Evolutionary conservation across 2,888 invertebrate genomes (phyloP).

Genomic region (Melanophora roralis): DNA sequence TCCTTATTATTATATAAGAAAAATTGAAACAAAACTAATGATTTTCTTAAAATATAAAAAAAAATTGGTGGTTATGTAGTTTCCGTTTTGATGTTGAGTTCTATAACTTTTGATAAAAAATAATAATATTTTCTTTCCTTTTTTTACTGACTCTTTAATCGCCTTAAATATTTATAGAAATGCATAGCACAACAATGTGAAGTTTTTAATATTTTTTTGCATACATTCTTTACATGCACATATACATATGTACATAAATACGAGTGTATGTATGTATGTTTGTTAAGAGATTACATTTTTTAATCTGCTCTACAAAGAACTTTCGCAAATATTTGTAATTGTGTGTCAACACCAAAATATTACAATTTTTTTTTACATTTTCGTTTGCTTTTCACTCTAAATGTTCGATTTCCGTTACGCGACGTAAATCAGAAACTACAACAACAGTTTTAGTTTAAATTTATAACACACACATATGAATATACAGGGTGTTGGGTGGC

Average conservation of each 20-base stretch:
- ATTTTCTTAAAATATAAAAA: no score
- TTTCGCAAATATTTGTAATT: constrained; percentile 39
- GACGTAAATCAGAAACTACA: constrained; percentile 14
- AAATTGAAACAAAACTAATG: no score
- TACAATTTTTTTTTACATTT: neutral
- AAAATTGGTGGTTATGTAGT: no score
- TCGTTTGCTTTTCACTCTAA: neutral
- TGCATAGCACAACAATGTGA: constrained; percentile 4
- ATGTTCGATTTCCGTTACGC: constrained; percentile 18
- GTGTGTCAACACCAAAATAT: constrained; percentile 33
- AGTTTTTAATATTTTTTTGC: neutral
- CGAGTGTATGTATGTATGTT: no score
- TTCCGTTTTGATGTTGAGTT: no score
- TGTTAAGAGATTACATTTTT: neutral
- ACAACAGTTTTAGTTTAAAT: neutral
- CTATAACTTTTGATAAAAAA: no score
- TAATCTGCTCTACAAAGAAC: neutral
- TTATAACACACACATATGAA: no score
- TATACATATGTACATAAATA: neutral
- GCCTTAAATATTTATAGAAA: constrained; percentile 37
- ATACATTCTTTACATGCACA: neutral
- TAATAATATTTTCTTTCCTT: neutral
- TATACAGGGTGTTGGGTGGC: no score
- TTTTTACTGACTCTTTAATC: constrained; percentile 47
- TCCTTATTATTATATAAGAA: no score